These are phyloP conservation scores for Chelmon rostratus DNA, from an alignment of 2,797 vertebrate species.

Conservation along the genomic window DNA sequence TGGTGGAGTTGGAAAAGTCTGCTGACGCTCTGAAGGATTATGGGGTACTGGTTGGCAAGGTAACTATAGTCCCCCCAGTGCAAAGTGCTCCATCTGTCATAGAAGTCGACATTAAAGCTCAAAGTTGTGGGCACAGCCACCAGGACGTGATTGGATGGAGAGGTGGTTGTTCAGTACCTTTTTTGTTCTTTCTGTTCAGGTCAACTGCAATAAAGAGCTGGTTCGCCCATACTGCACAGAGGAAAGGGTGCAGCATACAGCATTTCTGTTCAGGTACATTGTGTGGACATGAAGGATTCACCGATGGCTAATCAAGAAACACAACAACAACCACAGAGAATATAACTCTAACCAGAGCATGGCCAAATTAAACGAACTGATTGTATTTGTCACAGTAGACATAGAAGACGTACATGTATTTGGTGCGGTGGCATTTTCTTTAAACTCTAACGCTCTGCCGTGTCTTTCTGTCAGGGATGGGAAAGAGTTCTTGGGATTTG, in stretches of 20 bases:
- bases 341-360: not conserved
- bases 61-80: conserved; percentile 51
- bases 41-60: conserved; percentile 90
- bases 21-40: conserved; percentile 88
- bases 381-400: not conserved
- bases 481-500: conserved; percentile 90
- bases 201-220: conserved; percentile 89
- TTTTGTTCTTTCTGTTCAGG: conserved; percentile 77
- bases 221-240: conserved; percentile 87
- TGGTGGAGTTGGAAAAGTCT: conserved; percentile 88
- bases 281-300: not conserved
- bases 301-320: not conserved
- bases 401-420: not conserved
- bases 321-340: not conserved
- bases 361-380: not conserved
- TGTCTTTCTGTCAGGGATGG: conserved; percentile 82
- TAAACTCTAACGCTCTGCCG: not conserved
- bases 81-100: not conserved
- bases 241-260: conserved; percentile 84
- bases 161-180: not conserved
- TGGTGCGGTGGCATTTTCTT: not conserved
- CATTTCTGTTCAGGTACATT: conserved; percentile 92
- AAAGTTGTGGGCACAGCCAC: not conserved
- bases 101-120: not conserved
- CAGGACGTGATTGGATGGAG: not conserved